Percentiles rank a stretch among this genome's conserved stretches.
Conservation (phyloP, 2,113 vertebrate species). For the Clarias magur region DNA sequence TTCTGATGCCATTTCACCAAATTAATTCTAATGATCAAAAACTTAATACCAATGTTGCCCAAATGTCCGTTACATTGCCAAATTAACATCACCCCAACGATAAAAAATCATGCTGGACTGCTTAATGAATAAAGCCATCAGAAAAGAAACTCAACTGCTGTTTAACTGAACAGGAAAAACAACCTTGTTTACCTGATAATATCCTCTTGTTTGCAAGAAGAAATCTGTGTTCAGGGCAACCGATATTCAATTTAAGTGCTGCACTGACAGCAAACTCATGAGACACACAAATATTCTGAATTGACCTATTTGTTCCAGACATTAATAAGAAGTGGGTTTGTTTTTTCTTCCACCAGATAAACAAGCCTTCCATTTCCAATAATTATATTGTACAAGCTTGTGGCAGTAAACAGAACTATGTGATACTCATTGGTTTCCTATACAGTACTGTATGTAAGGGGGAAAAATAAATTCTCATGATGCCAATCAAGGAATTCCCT, state of each 20-base stretch:
- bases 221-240: background rate
- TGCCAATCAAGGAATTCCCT: background rate
- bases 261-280: background rate
- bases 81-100: too few relatives aligned
- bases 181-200: background rate
- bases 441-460: background rate
- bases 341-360: background rate
- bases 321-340: background rate
- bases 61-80: too few relatives aligned
- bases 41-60: too few relatives aligned
- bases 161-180: background rate
- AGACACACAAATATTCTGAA: background rate
- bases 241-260: background rate
- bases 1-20: too few relatives aligned
- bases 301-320: background rate
- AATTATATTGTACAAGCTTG: background rate
- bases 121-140: background rate
- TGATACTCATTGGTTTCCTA: background rate
- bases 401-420: background rate
- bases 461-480: background rate
- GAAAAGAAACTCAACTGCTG: background rate
- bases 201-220: background rate
- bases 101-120: background rate
- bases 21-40: too few relatives aligned
- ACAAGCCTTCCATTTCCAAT: background rate